Evolutionary conservation across 2,888 invertebrate species (phyloP), one percentile per base, ranked within the genome.

Genomic region (Orthonevra nobilis): DNA sequence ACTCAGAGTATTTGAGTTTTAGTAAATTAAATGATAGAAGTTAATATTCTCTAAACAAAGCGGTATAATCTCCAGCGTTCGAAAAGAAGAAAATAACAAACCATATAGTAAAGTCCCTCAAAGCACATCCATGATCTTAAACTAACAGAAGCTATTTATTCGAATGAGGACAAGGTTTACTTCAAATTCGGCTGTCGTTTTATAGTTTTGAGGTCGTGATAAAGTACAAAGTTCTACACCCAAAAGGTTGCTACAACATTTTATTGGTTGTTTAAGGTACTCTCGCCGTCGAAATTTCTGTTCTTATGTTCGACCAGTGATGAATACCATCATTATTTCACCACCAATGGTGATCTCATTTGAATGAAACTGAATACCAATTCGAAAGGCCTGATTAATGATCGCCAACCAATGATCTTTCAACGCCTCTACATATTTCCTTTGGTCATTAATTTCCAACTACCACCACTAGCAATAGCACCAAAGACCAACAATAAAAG

Each of bases 351-450:
- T 44, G 52, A 34, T 54, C 60, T 52, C 50, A 77, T 77, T 77
- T 70, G 28, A 77, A 77, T 72, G 72, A 77, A 77, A 77, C 40
- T 30, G 15, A 72, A 77, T 44, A 70, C 66, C 63, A 56, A 54
- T 4, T 52, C 36, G 44, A 23, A 14, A 14, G 23, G 3, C 17
- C 77, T 77, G 77, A 77, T 77, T 77, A 77, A 70, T 77, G 70
- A 64, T 46, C 52, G 14, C 44, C 12, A 32, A 30, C 34, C 58
- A 70, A 44, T 52, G 70, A 77, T 66, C 64, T 64, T 66, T 66
- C 58, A 52, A 58, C 77, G 52, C 50, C 34, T 72, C 72, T 52
- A 77, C 74, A 56, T 42, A 63, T 42, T 28, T 26, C 34, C 12
- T 40, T 40, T n/a, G 38, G 19, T 3, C 28, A 63, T 75, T 42